A percentile compares a stretch with the other conserved stretches of the same genome.
These are phyloP conservation scores for Eledona agricola DNA, from an alignment of 2,888 invertebrate species.

Conservation along the genomic window DNA sequence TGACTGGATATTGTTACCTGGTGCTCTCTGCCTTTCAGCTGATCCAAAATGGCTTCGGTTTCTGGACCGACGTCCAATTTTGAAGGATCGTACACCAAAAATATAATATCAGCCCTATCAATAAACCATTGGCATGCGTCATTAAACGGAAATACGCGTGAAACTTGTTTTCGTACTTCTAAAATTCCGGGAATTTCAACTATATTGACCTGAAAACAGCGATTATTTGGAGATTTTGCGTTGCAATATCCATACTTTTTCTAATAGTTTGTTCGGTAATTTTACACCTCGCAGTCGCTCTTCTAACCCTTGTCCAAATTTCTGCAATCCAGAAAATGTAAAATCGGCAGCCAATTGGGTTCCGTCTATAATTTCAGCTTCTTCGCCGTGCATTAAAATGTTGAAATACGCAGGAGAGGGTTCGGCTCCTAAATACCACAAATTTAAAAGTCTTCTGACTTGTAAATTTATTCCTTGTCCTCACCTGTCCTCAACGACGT, in stretches of 20 bases:
- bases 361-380: slow-evolving; percentile 86
- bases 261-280: slow-evolving; percentile 82
- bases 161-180: slow-evolving; percentile 92
- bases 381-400: slow-evolving; percentile 88
- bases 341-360: slow-evolving; percentile 95
- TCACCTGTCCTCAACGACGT: slow-evolving; percentile 86
- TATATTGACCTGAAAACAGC: slow-evolving; percentile 79
- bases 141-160: slow-evolving; percentile 92
- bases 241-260: slow-evolving; percentile 73
- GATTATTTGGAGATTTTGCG: slow-evolving; percentile 17
- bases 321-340: slow-evolving; percentile 92
- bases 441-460: too few species aligned
- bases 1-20: slow-evolving; percentile 67
- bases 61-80: slow-evolving; percentile 95
- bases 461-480: too few species aligned
- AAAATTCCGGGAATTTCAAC: slow-evolving; percentile 96
- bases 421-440: slow-evolving; percentile 77
- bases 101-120: slow-evolving; percentile 94
- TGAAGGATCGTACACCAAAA: slow-evolving; percentile 93
- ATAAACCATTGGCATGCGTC: slow-evolving; percentile 98
- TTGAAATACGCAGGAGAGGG: slow-evolving; percentile 94
- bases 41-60: slow-evolving; percentile 93
- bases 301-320: slow-evolving; percentile 93
- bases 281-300: slow-evolving; percentile 85
- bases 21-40: slow-evolving; percentile 91